A percentile compares a stretch with the other conserved stretches of the same genome.
Evolutionary conservation across 2,797 vertebrate genomes (phyloP).

Genomic region (Hydrophis major): DNA sequence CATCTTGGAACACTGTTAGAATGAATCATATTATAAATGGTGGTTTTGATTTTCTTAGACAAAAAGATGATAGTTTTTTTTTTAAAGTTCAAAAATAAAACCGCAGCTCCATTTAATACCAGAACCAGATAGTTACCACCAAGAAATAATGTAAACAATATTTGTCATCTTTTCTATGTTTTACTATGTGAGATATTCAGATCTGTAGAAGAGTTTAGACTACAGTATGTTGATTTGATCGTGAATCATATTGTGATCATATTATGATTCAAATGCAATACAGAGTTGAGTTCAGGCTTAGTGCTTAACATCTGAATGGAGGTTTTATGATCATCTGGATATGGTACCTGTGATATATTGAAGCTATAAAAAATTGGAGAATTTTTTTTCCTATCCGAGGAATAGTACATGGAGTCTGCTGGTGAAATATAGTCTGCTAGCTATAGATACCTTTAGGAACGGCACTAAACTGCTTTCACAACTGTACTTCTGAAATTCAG

Average conservation of each 20-base stretch:
- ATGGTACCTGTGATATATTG: neutral
- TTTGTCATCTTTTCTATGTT: neutral
- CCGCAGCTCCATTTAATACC: neutral
- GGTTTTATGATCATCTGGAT: neutral
- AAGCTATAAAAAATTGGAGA: neutral
- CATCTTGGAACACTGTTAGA: conserved; percentile 13
- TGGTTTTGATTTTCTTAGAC: conserved; percentile 19
- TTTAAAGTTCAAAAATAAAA: conserved; percentile 19
- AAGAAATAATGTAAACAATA: neutral
- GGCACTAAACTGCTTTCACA: neutral
- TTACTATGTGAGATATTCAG: neutral
- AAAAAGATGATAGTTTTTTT: conserved; percentile 26
- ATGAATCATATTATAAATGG: conserved; percentile 24
- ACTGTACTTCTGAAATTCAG: neutral
- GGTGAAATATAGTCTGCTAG: neutral
- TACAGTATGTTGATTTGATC: neutral
- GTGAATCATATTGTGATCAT: neutral
- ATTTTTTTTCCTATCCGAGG: neutral
- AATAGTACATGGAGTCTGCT: neutral
- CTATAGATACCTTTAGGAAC: neutral
- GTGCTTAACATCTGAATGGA: neutral
- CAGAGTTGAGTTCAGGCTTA: neutral
- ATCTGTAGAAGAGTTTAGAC: neutral
- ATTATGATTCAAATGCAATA: neutral
- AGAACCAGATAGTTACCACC: neutral